phyloP scores from a whole-genome alignment of 2,888 invertebrate genomes.

The Plagiodera versicolora region DNA sequence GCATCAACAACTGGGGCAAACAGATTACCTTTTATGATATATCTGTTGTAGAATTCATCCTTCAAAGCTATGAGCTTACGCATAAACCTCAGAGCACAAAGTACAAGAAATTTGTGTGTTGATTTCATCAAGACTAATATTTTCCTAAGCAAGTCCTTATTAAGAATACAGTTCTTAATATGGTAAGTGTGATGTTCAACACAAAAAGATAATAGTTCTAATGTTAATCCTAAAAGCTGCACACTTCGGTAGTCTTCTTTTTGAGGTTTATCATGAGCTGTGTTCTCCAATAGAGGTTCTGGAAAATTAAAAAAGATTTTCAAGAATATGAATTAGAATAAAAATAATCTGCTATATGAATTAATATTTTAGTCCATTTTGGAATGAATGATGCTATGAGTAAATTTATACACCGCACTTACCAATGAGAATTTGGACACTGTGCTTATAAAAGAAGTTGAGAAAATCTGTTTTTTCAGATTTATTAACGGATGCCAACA shows the following conservation, averaged over 20 bases:
- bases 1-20: slow-evolving; percentile 96
- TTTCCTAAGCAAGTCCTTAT: slow-evolving; percentile 93
- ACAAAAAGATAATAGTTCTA: slow-evolving; percentile 96
- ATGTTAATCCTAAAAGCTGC: slow-evolving; percentile 89
- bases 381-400: background rate
- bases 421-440: slow-evolving; percentile 94
- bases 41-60: slow-evolving; percentile 95
- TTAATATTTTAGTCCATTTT: too few relatives aligned
- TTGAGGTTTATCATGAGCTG: slow-evolving; percentile 83
- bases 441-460: slow-evolving; percentile 97
- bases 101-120: slow-evolving; percentile 94
- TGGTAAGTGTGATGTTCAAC: slow-evolving; percentile 99
- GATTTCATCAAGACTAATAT: slow-evolving; percentile 96
- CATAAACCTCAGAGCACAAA: slow-evolving; percentile 95
- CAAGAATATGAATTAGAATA: background rate
- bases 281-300: slow-evolving; percentile 94
- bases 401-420: slow-evolving; percentile 42
- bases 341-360: background rate
- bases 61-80: slow-evolving; percentile 95
- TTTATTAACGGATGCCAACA: slow-evolving; percentile 90
- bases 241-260: slow-evolving; percentile 97
- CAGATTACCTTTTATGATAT: slow-evolving; percentile 91
- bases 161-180: slow-evolving; percentile 96
- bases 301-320: slow-evolving; percentile 25
- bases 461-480: slow-evolving; percentile 98